Evolutionary conservation across 2,888 invertebrate species (phyloP).

Genomic region (Lacanobia wlatinum): DNA sequence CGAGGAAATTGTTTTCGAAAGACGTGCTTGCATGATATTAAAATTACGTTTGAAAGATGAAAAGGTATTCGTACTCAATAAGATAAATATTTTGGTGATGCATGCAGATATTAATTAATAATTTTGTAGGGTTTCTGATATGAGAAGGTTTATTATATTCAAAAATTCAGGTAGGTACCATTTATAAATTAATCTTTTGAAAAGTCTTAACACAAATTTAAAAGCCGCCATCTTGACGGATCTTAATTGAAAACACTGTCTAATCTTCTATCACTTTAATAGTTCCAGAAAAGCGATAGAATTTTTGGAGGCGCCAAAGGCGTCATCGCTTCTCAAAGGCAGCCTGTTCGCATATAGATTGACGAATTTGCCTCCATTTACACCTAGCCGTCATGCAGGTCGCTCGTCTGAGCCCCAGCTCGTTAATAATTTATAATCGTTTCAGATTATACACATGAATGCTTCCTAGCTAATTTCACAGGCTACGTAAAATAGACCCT

Average conservation of each 20-base stretch:
- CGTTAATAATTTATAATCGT: constrained; percentile 86
- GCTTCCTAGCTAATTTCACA: constrained; percentile 68
- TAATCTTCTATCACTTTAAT: constrained; percentile 44
- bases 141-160: too few species aligned
- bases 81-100: not conserved
- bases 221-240: not conserved
- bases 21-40: constrained; percentile 16
- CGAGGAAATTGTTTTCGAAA: constrained; percentile 24
- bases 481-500: constrained; percentile 38
- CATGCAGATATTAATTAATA: not conserved
- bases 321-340: constrained; percentile 86
- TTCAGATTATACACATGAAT: constrained; percentile 80
- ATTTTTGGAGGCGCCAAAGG: constrained; percentile 78
- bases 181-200: too few species aligned
- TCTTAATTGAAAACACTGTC: constrained; percentile 50
- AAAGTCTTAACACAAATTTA: constrained; percentile 5
- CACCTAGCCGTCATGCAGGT: constrained; percentile 84
- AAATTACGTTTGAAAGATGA: constrained; percentile 29
- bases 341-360: constrained; percentile 89
- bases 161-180: too few species aligned
- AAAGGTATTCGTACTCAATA: constrained; percentile 1
- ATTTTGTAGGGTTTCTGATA: too few species aligned
- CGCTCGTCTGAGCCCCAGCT: constrained; percentile 73
- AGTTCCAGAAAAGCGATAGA: constrained; percentile 72
- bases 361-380: constrained; percentile 89